Percentiles rank a stretch among this genome's conserved stretches.
Evolutionary conservation across 2,888 invertebrate species (phyloP).

Genomic region (Branchinecta sandiegonensis): DNA sequence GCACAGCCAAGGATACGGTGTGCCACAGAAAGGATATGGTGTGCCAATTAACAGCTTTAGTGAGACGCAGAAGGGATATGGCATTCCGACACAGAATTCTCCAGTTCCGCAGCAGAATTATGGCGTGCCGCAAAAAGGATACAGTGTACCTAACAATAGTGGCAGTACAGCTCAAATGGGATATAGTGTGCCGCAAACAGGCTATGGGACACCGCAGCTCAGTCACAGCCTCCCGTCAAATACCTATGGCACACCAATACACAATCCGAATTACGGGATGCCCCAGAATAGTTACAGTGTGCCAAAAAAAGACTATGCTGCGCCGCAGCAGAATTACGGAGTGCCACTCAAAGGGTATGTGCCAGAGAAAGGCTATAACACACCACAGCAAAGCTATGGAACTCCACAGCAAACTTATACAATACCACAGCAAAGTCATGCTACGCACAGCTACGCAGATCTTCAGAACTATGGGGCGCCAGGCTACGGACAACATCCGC

Average conservation of each 20-base stretch:
- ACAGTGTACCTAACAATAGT: background rate
- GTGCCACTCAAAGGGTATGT: background rate
- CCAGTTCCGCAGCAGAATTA: slow-evolving; percentile 1
- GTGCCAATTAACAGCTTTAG: background rate
- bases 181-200: too few species aligned
- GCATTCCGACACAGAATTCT: background rate
- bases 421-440: too few species aligned
- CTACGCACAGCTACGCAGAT: too few species aligned
- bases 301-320: background rate
- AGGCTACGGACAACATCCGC: too few species aligned
- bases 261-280: background rate
- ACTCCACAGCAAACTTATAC: too few species aligned
- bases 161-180: too few species aligned
- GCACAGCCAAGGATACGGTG: background rate
- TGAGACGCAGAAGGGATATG: background rate
- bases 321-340: background rate
- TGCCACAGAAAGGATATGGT: background rate
- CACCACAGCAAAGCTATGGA: too few species aligned
- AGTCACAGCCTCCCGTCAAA: too few species aligned
- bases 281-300: background rate
- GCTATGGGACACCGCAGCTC: too few species aligned
- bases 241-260: too few species aligned
- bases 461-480: too few species aligned
- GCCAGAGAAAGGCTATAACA: background rate
- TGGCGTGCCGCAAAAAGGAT: background rate